Percentiles rank a stretch among this genome's conserved stretches.
phyloP scores from a whole-genome alignment of 1,140 invertebrate species.

The Littorina saxatilis region DNA sequence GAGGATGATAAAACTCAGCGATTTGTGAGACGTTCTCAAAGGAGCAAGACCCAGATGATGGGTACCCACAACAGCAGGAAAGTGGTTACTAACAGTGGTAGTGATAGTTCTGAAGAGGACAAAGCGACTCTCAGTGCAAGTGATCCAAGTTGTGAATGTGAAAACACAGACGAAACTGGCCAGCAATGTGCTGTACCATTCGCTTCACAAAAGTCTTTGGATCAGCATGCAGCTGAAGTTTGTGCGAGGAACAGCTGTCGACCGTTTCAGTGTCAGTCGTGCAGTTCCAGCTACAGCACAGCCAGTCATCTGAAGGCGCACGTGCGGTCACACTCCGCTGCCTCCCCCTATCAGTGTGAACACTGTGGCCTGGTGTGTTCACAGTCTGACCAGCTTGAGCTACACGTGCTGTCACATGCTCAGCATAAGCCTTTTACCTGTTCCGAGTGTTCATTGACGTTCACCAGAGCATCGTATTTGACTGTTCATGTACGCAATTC shows the following conservation, averaged over 20 bases:
- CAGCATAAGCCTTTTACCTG: conserved; percentile 84
- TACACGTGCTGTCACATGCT: conserved; percentile 89
- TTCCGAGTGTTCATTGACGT: conserved; percentile 47
- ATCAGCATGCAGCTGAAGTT: conserved; percentile 75
- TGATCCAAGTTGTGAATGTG: conserved; percentile 25
- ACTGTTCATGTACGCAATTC: conserved; percentile 25
- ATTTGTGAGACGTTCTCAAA: no score
- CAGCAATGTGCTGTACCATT: conserved; percentile 7
- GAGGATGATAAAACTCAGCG: no score
- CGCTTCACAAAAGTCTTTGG: background rate
- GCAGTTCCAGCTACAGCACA: conserved; percentile 48
- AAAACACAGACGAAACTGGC: conserved; percentile 9
- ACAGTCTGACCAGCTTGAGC: conserved; percentile 92
- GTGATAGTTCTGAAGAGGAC: no score
- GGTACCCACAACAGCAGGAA: no score
- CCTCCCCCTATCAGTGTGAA: conserved; percentile 84
- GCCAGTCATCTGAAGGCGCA: conserved; percentile 44
- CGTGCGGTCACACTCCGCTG: conserved; percentile 81
- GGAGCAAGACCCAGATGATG: no score
- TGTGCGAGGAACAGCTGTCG: conserved; percentile 81
- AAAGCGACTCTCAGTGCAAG: no score
- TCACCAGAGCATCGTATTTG: conserved; percentile 24
- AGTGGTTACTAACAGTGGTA: no score
- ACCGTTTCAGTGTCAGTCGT: conserved; percentile 43
- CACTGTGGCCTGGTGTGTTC: conserved; percentile 85